phyloP scores from a whole-genome alignment of 2,113 vertebrate species.

The Carollia perspicillata region DNA sequence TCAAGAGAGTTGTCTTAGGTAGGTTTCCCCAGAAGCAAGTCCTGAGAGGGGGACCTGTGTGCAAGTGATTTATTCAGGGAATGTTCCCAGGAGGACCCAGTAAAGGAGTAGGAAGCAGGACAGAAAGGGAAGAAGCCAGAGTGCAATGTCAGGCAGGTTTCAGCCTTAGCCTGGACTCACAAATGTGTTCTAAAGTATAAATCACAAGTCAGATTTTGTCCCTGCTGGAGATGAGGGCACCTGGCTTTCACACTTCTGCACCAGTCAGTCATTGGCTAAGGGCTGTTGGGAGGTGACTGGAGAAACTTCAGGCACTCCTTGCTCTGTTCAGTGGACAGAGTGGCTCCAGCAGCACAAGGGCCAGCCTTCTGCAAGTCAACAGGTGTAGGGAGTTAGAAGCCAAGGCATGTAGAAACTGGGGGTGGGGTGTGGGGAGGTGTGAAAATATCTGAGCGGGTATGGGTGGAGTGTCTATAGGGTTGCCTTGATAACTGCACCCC shows the following conservation, averaged over 20 bases:
- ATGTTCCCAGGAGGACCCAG: neutral
- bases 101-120: neutral
- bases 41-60: neutral
- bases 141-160: neutral
- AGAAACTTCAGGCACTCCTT: neutral
- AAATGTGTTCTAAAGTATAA: neutral
- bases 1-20: neutral
- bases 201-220: neutral
- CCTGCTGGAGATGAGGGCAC: rapidly evolving
- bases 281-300: neutral
- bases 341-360: neutral
- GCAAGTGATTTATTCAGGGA: neutral
- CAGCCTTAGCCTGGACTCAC: neutral
- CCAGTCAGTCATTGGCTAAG: neutral
- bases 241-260: rapidly evolving
- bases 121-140: neutral
- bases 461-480: neutral
- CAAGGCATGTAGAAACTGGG: neutral
- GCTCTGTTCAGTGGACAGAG: neutral
- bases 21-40: neutral
- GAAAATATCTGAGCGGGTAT: neutral
- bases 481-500: neutral
- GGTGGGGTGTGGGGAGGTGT: rapidly evolving
- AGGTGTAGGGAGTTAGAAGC: neutral
- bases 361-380: neutral